Conservation (phyloP, 2,113 vertebrate species). For the Siniperca chuatsi region DNA sequence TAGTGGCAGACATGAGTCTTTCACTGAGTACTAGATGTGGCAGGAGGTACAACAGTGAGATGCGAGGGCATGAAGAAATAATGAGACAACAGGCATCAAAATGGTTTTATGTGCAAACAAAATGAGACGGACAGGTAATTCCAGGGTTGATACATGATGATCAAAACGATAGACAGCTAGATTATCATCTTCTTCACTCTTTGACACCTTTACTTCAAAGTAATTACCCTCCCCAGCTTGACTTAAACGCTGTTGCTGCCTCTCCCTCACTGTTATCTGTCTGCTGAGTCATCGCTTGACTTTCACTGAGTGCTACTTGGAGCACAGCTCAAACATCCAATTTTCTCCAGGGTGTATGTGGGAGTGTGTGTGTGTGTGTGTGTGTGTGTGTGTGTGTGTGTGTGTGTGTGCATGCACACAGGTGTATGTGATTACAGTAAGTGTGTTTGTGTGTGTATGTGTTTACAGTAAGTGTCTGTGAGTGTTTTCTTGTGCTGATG, state of each 20-base stretch:
- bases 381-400: conserved; percentile 13
- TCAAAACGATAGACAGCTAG: neutral
- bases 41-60: neutral
- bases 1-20: conserved; percentile 3
- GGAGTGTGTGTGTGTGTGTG: conserved; percentile 1
- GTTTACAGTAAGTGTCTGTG: conserved; percentile 54
- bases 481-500: conserved; percentile 59
- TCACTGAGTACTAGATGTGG: neutral
- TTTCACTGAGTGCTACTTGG: conserved; percentile 43
- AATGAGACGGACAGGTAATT: neutral
- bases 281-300: conserved; percentile 64
- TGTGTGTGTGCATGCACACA: conserved; percentile 11
- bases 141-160: neutral
- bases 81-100: neutral
- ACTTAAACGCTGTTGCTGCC: conserved; percentile 9
- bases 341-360: conserved; percentile 6
- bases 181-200: neutral
- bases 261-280: conserved; percentile 13
- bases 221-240: neutral
- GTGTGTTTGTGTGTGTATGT: conserved; percentile 42
- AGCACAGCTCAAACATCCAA: conserved; percentile 31
- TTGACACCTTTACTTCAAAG: neutral
- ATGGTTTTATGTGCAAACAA: neutral
- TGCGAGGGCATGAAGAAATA: neutral
- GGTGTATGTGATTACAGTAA: conserved; percentile 38